phyloP scores from a whole-genome alignment of 2,113 vertebrate genomes.

The Lethenteron camtschaticum region DNA sequence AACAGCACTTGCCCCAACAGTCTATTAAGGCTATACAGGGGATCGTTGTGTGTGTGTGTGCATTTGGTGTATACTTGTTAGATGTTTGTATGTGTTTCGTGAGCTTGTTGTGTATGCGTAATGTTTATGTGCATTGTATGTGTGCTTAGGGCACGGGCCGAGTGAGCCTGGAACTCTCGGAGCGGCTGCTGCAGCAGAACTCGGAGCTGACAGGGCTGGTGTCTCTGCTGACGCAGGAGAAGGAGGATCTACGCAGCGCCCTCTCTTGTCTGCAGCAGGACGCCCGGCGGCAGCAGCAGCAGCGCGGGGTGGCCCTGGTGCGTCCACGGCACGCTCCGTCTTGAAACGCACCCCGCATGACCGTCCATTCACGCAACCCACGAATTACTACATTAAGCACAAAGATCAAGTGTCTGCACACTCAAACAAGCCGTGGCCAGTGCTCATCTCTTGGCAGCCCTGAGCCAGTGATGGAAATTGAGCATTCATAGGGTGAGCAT shows the following conservation, averaged over 20 bases:
- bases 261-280: constrained; percentile 56
- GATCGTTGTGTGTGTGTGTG: too few species aligned
- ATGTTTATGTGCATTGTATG: not conserved
- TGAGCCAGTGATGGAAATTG: too few species aligned
- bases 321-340: not conserved
- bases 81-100: constrained; percentile 6
- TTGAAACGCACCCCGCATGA: not conserved
- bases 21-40: too few species aligned
- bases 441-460: not conserved
- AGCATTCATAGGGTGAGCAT: too few species aligned
- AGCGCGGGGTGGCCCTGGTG: constrained; percentile 12
- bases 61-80: constrained; percentile 6
- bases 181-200: constrained; percentile 67
- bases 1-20: too few species aligned
- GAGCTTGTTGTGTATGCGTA: too few species aligned
- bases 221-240: constrained; percentile 68
- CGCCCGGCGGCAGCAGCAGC: constrained; percentile 28
- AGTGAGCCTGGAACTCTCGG: constrained; percentile 34
- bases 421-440: not conserved
- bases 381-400: not conserved
- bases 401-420: not conserved
- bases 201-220: constrained; percentile 71
- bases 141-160: constrained; percentile 9
- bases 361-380: not conserved
- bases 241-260: constrained; percentile 64